Conservation (phyloP, 2,797 vertebrate genomes). For the Poecilia picta region DNA sequence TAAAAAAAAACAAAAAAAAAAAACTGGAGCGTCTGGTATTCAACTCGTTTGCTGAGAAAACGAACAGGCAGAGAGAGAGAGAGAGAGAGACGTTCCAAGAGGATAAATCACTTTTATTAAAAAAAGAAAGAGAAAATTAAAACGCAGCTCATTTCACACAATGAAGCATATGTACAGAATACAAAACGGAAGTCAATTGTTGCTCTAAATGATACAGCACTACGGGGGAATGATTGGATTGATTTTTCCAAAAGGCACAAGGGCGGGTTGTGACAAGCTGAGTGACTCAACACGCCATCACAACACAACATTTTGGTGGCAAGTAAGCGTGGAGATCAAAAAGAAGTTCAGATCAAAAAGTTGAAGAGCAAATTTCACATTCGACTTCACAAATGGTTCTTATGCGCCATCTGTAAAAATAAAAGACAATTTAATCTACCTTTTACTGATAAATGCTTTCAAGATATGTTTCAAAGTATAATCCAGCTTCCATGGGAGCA, state of each 20-base stretch:
- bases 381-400: not conserved
- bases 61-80: not conserved
- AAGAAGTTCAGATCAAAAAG: not conserved
- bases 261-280: slow-evolving; percentile 27
- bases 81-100: not conserved
- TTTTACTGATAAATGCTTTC: not conserved
- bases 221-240: slow-evolving; percentile 4
- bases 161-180: slow-evolving; percentile 79
- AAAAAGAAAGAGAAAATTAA: slow-evolving; percentile 40
- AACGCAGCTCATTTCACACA: slow-evolving; percentile 86
- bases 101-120: slow-evolving; percentile 68
- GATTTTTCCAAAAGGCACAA: slow-evolving; percentile 56
- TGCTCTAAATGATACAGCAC: slow-evolving; percentile 28
- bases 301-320: not conserved
- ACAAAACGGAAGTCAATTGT: slow-evolving; percentile 66
- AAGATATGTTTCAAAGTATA: not conserved
- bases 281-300: slow-evolving; percentile 2
- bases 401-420: slow-evolving; percentile 5
- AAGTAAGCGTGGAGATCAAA: not conserved
- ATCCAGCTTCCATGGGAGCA: slow-evolving; percentile 7
- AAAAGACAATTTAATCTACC: not conserved
- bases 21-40: not conserved
- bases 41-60: not conserved
- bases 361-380: slow-evolving; percentile 7
- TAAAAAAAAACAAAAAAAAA: not conserved